phyloP scores from a whole-genome alignment of 2,113 vertebrate species.

The Halichoeres trimaculatus region DNA sequence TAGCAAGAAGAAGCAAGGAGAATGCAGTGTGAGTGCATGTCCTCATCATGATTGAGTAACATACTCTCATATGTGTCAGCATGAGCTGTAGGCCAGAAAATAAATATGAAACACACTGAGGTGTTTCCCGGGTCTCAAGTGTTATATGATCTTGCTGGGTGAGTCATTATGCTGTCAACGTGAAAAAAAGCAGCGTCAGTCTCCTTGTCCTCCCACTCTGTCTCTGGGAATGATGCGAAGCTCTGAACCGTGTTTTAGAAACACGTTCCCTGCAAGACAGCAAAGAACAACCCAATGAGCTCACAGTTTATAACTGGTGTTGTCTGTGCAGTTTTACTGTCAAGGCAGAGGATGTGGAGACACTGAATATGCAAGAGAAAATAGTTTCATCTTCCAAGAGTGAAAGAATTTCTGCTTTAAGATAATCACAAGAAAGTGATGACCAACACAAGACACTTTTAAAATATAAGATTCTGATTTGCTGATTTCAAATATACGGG shows the following conservation, averaged over 20 bases:
- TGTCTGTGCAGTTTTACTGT: slow-evolving; percentile 13
- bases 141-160: slow-evolving; percentile 37
- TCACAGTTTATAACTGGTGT: slow-evolving; percentile 9
- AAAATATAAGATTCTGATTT: neutral
- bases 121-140: slow-evolving; percentile 67
- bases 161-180: slow-evolving; percentile 61
- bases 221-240: slow-evolving; percentile 86
- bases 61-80: slow-evolving; percentile 54
- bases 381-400: neutral
- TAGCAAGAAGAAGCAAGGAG: slow-evolving; percentile 3
- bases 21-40: slow-evolving; percentile 9
- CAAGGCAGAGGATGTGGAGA: slow-evolving; percentile 2
- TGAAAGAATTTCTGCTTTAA: neutral
- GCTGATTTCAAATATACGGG: neutral
- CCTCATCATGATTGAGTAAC: slow-evolving; percentile 39
- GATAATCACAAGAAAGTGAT: neutral
- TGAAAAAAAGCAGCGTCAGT: slow-evolving; percentile 56
- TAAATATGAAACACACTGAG: slow-evolving; percentile 59
- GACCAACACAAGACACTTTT: neutral
- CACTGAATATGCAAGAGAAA: neutral
- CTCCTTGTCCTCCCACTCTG: slow-evolving; percentile 80
- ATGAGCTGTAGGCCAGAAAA: slow-evolving; percentile 52
- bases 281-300: slow-evolving; percentile 14
- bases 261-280: slow-evolving; percentile 81
- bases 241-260: slow-evolving; percentile 85